phyloP scores from a whole-genome alignment of 1,140 invertebrate species.

The Lethocerus indicus region DNA sequence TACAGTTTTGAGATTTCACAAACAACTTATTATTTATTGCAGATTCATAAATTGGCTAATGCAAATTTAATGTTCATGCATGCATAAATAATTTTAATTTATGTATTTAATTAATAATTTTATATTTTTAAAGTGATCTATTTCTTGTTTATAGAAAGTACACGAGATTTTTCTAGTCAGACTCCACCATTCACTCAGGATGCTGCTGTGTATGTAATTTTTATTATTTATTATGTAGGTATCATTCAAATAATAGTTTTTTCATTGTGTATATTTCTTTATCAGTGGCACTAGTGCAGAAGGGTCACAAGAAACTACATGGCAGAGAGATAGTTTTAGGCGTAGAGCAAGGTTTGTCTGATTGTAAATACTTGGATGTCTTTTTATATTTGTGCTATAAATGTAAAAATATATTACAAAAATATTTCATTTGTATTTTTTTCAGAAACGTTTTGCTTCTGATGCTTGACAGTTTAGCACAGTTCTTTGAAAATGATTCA shows the following conservation, averaged over 20 bases:
- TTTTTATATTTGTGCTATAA: constrained; percentile 1
- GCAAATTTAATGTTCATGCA: too few relatives aligned
- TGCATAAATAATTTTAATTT: too few relatives aligned
- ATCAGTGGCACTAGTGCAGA: too few relatives aligned
- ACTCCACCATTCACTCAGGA: background rate
- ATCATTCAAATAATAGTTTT: background rate
- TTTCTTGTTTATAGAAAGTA: background rate
- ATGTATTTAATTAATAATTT: background rate
- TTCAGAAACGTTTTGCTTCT: constrained; percentile 23
- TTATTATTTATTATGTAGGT: constrained; percentile 1
- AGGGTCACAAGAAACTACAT: too few relatives aligned
- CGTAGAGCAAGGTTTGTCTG: constrained; percentile 19
- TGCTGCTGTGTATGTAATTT: background rate
- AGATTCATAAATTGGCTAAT: too few relatives aligned
- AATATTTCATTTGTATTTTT: constrained; percentile 7
- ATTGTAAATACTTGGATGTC: background rate
- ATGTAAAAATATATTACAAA: constrained; percentile 1
- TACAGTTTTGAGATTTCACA: too few relatives aligned
- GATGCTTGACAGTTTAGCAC: constrained; percentile 25
- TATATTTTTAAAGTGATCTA: background rate
- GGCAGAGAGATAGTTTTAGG: constrained; percentile 15
- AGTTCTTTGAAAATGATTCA: constrained; percentile 24
- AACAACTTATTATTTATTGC: too few relatives aligned
- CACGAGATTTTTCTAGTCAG: background rate
- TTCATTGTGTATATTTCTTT: too few relatives aligned